phyloP scores from a whole-genome alignment of 2,797 vertebrate species.

The Malurus splendens region DNA sequence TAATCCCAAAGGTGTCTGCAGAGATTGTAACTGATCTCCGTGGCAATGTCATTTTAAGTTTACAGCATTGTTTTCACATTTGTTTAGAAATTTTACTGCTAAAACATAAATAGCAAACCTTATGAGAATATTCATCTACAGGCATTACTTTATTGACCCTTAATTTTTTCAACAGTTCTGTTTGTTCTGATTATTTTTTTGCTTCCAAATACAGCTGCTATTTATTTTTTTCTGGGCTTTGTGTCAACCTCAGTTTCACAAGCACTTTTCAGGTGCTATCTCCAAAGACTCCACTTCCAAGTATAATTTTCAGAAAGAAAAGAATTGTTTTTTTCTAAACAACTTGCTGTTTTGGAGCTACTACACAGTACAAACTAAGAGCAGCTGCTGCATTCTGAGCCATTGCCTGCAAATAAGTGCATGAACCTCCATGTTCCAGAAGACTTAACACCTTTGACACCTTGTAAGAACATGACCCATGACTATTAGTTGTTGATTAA shows the following conservation, averaged over 20 bases:
- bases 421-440: not conserved
- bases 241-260: not conserved
- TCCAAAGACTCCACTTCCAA: not conserved
- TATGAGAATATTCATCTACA: not conserved
- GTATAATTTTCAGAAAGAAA: slow-evolving; percentile 7
- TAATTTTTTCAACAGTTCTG: not conserved
- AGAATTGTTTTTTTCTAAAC: not conserved
- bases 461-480: not conserved
- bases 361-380: not conserved
- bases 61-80: not conserved
- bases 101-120: not conserved
- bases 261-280: not conserved
- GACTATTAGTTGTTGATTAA: not conserved
- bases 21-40: not conserved
- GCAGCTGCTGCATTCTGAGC: not conserved
- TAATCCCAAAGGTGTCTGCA: not conserved
- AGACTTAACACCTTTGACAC: not conserved
- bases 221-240: not conserved
- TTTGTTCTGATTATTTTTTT: not conserved
- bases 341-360: not conserved
- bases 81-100: not conserved
- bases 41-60: not conserved
- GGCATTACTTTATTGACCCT: not conserved
- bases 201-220: not conserved
- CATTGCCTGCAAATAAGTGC: not conserved